Evolutionary conservation across 2,888 invertebrate genomes (phyloP).

Genomic region (Urechis unicinctus): DNA sequence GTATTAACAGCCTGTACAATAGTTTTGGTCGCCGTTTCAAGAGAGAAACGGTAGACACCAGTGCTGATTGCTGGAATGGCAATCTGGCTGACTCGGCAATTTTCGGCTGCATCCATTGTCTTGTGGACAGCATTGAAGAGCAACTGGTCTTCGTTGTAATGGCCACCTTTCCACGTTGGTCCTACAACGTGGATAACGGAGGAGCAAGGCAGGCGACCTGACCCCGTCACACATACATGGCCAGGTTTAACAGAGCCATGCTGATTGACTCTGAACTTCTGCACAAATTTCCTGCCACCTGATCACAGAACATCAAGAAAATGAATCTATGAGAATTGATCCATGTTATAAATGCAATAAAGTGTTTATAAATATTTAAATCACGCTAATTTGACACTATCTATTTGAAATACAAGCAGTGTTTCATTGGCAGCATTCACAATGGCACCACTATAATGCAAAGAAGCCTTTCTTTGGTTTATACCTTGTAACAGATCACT

Average conservation of each 20-base stretch:
- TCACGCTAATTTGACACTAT: not conserved
- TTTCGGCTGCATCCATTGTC: conserved; percentile 15
- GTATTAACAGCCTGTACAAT: not conserved
- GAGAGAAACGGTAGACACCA: conserved; percentile 13
- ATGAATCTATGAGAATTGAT: too few species aligned
- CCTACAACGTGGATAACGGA: conserved; percentile 27
- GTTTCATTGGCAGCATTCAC: conserved; percentile 29
- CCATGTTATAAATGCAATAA: too few species aligned
- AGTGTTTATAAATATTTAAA: too few species aligned
- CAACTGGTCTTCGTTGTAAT: conserved; percentile 13
- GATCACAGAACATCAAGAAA: not conserved
- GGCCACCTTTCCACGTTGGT: conserved; percentile 26
- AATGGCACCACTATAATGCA: conserved; percentile 28
- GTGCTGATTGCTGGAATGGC: conserved; percentile 35
- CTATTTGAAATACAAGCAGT: too few species aligned
- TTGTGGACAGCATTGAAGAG: conserved; percentile 21
- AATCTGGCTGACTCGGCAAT: conserved; percentile 18
- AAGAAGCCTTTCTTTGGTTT: too few species aligned
- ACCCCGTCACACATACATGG: conserved; percentile 18
- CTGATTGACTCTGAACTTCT: conserved; percentile 13
- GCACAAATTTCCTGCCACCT: conserved; percentile 15
- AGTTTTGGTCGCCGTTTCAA: not conserved
- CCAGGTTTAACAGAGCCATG: conserved; percentile 21
- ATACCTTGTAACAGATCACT: too few species aligned
- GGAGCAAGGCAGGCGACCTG: conserved; percentile 21